A percentile compares a stretch with the other conserved stretches of the same genome.
Conservation (phyloP, 2,888 invertebrate genomes). For the Lysandra bellargus region DNA sequence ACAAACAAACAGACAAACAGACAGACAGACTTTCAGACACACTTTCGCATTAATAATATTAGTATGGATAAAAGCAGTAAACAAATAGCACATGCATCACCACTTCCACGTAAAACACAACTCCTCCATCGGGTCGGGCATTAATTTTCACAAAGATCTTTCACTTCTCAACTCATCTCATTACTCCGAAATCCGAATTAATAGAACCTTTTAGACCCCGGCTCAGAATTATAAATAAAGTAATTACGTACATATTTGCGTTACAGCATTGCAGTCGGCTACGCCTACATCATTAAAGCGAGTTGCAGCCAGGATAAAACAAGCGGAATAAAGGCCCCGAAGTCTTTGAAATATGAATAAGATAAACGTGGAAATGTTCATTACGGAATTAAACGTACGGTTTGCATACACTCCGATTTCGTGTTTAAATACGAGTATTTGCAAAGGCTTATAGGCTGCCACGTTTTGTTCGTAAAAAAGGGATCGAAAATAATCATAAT, state of each 20-base stretch:
- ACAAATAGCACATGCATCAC: too few relatives aligned
- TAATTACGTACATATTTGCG: background rate
- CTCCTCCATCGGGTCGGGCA: background rate
- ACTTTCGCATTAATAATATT: too few relatives aligned
- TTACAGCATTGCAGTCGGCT: slow-evolving; percentile 28
- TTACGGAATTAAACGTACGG: slow-evolving; percentile 1
- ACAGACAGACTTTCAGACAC: too few relatives aligned
- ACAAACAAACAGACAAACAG: too few relatives aligned
- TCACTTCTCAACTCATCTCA: background rate
- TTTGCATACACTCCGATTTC: background rate
- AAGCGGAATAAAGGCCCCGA: background rate
- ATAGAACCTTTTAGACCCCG: slow-evolving; percentile 1
- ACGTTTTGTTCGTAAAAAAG: background rate
- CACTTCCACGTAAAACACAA: background rate
- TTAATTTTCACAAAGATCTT: background rate
- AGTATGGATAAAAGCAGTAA: too few relatives aligned
- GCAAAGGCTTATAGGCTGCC: background rate
- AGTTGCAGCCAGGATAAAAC: slow-evolving; percentile 9
- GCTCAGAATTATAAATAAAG: slow-evolving; percentile 19
- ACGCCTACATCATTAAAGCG: slow-evolving; percentile 24
- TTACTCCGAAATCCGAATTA: background rate
- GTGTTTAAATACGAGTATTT: background rate
- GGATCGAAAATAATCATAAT: background rate
- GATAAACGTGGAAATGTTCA: slow-evolving; percentile 11
- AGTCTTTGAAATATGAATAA: slow-evolving; percentile 18